Evolutionary conservation across 2,797 vertebrate genomes (phyloP), one percentile per base, ranked within the genome.

Genomic region (Emydoidea blandingii): DNA sequence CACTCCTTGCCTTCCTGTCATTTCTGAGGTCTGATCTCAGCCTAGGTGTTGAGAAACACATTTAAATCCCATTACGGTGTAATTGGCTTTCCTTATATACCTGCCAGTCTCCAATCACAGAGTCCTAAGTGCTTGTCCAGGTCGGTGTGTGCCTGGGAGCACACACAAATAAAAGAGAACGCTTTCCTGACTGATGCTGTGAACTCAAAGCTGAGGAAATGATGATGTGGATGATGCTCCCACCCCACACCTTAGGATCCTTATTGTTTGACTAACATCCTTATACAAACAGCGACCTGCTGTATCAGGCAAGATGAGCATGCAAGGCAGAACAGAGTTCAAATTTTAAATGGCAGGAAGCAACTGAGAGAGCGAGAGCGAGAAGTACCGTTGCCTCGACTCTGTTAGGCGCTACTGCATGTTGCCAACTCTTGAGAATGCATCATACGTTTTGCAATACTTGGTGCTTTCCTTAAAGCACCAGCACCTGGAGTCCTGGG

Each of bases 71-170:
- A 81, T 94, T 89, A 86, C 62, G 41, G 16, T 29, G 44, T 37
- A n/a, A 68, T 88, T 68, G 59, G 86, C 72, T 94, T 91, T 96
- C 94, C 86, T 76, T 86, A 88, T 88, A 79, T 74, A 80, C 78
- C 85, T 89, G 76, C 78, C 90, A 86, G 76, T 16, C 18, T 72
- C 3, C 59, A 3, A 37, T 53, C 81, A 25, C 16, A 44, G 82
- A 91, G 92, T 29, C 14, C 57, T 49, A 16, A 21, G 14, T 81
- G 72, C 54, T 92, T 79, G 37, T 1, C 88, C 31, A 74, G 31
- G 37, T 37, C 62, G 72, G 16, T 65, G 4, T 21, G 47, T 1
- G 3, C 34, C 37, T 49, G 59, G 56, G 1, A 83, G 59, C 37
- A 85, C 49, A 0, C 0, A 6, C 3, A 41, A 49, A 47, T 29